These are phyloP conservation scores for Peucedramus taeniatus DNA, from an alignment of 2,113 vertebrate species.

Conservation along the genomic window DNA sequence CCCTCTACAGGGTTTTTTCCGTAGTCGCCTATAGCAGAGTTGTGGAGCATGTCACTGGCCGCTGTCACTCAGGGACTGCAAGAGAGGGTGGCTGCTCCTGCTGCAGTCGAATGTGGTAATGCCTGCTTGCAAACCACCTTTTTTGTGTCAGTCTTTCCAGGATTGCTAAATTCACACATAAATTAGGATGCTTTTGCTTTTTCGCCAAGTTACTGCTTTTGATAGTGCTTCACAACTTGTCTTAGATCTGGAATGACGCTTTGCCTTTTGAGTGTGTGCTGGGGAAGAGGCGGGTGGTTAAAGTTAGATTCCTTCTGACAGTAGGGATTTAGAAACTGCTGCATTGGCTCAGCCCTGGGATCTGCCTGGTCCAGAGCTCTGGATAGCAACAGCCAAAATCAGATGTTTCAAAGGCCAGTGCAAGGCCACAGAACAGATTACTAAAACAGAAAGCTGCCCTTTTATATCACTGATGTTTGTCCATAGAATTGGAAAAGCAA, in stretches of 20 bases:
- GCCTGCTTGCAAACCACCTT: background rate
- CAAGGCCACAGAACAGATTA: background rate
- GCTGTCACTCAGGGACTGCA: background rate
- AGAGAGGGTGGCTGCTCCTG: background rate
- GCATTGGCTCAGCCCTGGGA: conserved; percentile 5
- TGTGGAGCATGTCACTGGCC: background rate
- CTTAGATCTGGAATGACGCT: background rate
- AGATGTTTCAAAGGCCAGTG: background rate
- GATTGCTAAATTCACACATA: background rate
- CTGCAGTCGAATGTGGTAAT: background rate
- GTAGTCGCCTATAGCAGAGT: background rate
- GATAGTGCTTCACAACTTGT: conserved; percentile 3
- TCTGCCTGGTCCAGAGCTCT: conserved; percentile 4
- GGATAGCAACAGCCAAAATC: conserved; percentile 17
- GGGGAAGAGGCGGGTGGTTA: background rate
- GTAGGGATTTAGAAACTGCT: conserved; percentile 25
- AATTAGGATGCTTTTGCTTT: conserved; percentile 9
- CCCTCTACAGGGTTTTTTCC: background rate
- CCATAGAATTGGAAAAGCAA: conserved; percentile 35
- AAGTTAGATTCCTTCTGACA: conserved; percentile 40
- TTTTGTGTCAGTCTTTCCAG: background rate
- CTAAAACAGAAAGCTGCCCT: conserved; percentile 44
- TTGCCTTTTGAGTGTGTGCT: conserved; percentile 1
- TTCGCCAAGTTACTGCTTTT: background rate
- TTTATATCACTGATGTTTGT: conserved; percentile 19